A percentile compares a stretch with the other conserved stretches of the same genome.
These are phyloP conservation scores for Zalophus californianus DNA, from an alignment of 2,797 vertebrate genomes.

Conservation along the genomic window DNA sequence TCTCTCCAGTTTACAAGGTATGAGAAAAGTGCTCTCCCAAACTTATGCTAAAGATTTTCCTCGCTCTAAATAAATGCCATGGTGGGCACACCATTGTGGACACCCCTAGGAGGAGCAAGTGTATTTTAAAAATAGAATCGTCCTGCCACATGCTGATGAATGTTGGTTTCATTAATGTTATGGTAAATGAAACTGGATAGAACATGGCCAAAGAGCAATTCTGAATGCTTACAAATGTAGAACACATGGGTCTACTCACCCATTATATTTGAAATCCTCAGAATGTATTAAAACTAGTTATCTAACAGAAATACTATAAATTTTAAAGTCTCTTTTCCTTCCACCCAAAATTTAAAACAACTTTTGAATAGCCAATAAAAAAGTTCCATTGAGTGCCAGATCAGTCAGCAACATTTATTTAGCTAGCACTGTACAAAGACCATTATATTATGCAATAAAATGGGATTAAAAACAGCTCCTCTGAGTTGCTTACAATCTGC, in stretches of 20 bases:
- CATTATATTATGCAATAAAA: conserved; percentile 64
- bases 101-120: background rate
- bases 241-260: background rate
- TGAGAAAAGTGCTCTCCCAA: background rate
- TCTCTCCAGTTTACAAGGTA: background rate
- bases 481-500: conserved; percentile 63
- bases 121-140: background rate
- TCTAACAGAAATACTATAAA: background rate
- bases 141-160: background rate
- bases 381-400: background rate
- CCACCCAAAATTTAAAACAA: conserved; percentile 40
- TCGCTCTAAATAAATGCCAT: background rate
- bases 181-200: background rate
- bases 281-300: background rate
- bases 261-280: background rate
- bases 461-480: conserved; percentile 65
- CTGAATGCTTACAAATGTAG: background rate
- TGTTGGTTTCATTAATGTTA: background rate
- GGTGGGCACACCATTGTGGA: background rate
- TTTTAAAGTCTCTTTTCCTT: conserved; percentile 6
- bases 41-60: background rate
- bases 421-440: background rate
- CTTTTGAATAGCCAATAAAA: conserved; percentile 41
- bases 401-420: conserved; percentile 40
- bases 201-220: background rate